Evolutionary conservation across 2,113 vertebrate species (phyloP).

Genomic region (Sporophila hypoxantha): DNA sequence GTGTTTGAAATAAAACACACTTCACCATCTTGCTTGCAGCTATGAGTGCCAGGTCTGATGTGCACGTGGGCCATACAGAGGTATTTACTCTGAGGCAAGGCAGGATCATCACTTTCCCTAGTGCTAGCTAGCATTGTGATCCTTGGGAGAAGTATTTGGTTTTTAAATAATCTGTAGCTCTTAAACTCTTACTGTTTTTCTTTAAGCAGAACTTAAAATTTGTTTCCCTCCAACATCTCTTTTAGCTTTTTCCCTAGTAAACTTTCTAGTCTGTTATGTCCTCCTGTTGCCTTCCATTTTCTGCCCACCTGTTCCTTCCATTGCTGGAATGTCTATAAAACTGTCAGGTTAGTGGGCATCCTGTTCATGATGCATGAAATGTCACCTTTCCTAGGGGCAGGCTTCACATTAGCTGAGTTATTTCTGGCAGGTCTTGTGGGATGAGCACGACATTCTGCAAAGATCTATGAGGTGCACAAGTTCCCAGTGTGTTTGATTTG

Average conservation of each 20-base stretch:
- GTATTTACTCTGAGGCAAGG: neutral
- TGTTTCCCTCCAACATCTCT: neutral
- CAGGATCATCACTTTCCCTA: neutral
- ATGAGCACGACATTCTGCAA: neutral
- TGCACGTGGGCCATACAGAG: rapidly evolving
- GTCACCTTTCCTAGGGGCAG: neutral
- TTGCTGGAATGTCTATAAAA: neutral
- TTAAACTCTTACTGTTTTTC: neutral
- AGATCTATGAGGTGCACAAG: neutral
- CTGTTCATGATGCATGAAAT: rapidly evolving
- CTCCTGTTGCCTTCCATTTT: neutral
- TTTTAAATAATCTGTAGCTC: neutral
- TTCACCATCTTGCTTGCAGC: neutral
- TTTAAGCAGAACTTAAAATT: neutral
- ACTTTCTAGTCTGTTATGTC: neutral
- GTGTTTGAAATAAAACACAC: neutral
- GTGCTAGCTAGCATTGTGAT: neutral
- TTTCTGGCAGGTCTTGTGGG: neutral
- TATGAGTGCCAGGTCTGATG: rapidly evolving
- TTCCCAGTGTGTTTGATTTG: neutral
- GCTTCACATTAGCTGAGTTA: rapidly evolving
- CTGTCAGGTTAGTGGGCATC: neutral
- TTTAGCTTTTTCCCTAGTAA: neutral
- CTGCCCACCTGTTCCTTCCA: neutral
- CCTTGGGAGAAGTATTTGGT: neutral